Evolutionary conservation across 2,797 vertebrate species (phyloP).

Genomic region (Phylloscopus collybita): DNA sequence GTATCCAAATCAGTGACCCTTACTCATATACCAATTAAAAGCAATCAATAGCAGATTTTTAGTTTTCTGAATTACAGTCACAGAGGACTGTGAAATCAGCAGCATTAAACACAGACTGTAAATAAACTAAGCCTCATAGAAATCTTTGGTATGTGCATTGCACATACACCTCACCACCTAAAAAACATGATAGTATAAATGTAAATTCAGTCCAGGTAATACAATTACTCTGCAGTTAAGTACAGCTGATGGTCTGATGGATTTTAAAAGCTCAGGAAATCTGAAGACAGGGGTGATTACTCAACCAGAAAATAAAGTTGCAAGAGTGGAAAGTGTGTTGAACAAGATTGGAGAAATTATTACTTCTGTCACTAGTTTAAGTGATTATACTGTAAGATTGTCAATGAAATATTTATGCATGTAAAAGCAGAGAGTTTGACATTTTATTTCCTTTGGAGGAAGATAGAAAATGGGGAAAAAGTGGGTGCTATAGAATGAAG

Average conservation of each 20-base stretch:
- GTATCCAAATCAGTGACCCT: not conserved
- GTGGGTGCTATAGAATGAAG: not conserved
- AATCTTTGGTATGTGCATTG: not conserved
- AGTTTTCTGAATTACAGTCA: not conserved
- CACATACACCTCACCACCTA: not conserved
- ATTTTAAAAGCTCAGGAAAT: constrained; percentile 1
- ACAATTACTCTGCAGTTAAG: not conserved
- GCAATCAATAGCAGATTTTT: not conserved
- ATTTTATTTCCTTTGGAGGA: not conserved
- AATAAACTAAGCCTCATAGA: not conserved
- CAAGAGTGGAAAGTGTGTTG: not conserved
- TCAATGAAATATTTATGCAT: not conserved
- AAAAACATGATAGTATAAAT: not conserved
- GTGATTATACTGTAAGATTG: not conserved
- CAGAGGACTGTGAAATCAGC: not conserved
- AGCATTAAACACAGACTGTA: not conserved
- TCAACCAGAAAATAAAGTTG: not conserved
- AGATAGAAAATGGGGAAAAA: not conserved
- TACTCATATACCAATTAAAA: not conserved
- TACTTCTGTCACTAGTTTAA: not conserved
- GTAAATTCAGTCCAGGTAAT: not conserved
- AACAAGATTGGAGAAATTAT: not conserved
- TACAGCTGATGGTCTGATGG: not conserved
- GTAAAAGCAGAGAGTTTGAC: not conserved
- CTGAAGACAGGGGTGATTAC: not conserved